Base-by-base conservation (phyloP, 1,140 invertebrate species). In the Dryas iulia region DNA sequence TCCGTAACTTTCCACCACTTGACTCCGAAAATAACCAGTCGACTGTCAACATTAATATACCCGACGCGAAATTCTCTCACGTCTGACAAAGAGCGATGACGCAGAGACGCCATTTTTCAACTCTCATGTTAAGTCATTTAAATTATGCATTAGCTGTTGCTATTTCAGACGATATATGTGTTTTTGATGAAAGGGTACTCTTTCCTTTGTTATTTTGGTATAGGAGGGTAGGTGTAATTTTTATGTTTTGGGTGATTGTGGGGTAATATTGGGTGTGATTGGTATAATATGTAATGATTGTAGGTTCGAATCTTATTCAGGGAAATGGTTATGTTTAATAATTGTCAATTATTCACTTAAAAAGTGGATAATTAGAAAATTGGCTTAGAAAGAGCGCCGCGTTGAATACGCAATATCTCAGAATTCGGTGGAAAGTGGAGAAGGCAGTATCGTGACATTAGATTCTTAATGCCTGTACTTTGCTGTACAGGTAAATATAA, bases 1-100 rank as follows among this genome's bases (percentile, higher is more conserved):
- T 66, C 63, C 74, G 65, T 76, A 74, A 74, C 71, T 74, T 65
- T 56, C 69, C 56, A 59, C 28, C 73, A 64, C 71, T 78, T 71
- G 68, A 72, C 66, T 66, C 30, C 30, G 61, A 54, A 71, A 72
- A 72, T 72, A 71, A 72, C 70, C 59, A 68, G 33, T 39, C 56
- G 30, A 61, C 66, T 67, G 72, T 73, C 72, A 66, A 64, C 72
- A 73, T 70, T 69, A 70, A 73, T 73, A 73, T 70, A 63, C 26
- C 26, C 58, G 52, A 59, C 63, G 35, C 25, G 56, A 31, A 57
- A 30, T 61, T 35, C 30, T 53, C 59, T 69, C 59, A 28, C 61
- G 59, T 58, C 72, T 67, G 68, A 74, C 72, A 63, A 59, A 66
- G 68, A 74, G 65, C 10, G 59, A 71, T 74, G 69, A 67, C 33